Percentiles rank a stretch among this genome's conserved stretches.
Conservation (phyloP, 2,113 vertebrate genomes). For the Ibidorhyncha struthersii region DNA sequence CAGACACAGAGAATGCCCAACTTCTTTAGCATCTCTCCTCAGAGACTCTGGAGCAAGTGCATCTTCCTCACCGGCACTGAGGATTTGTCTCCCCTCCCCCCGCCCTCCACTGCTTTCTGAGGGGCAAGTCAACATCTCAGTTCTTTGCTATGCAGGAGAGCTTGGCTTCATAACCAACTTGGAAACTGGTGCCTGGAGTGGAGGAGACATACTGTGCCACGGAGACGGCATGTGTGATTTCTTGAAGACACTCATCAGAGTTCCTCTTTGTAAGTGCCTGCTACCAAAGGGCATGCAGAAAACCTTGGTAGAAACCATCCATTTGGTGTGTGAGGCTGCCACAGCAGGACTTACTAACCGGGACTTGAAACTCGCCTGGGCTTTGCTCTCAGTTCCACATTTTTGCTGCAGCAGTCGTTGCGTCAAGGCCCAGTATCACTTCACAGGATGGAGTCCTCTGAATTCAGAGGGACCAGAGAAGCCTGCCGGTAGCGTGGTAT, state of each 20-base stretch:
- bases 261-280: neutral
- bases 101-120: neutral
- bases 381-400: constrained; percentile 31
- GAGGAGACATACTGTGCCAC: neutral
- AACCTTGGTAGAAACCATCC: neutral
- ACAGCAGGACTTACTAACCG: neutral
- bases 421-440: neutral
- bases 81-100: neutral
- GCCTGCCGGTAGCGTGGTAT: neutral
- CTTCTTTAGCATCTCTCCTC: neutral
- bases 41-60: neutral
- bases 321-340: neutral
- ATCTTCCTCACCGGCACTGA: neutral
- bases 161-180: neutral
- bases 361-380: neutral
- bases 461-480: neutral
- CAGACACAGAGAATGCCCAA: neutral
- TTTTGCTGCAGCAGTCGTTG: constrained; percentile 4
- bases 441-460: neutral
- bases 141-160: neutral
- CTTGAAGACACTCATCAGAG: neutral
- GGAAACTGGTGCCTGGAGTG: neutral
- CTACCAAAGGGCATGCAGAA: neutral
- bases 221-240: neutral
- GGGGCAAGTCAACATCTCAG: neutral